Evolutionary conservation across 2,888 invertebrate species (phyloP).

Genomic region (Aphidius colemani): DNA sequence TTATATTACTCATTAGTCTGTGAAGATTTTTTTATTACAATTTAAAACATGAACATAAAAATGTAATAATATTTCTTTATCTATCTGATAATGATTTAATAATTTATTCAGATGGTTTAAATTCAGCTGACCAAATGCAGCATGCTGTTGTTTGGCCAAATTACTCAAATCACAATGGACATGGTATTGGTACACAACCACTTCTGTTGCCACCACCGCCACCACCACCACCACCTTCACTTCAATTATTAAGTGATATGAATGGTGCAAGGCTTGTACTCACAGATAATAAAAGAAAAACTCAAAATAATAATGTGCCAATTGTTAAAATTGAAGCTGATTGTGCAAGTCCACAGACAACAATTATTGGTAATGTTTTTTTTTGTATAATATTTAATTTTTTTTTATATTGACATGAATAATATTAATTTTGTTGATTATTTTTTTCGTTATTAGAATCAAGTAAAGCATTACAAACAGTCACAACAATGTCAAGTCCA

Average conservation of each 20-base stretch:
- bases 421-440: not conserved
- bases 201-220: conserved; percentile 65
- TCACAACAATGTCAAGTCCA: conserved; percentile 53
- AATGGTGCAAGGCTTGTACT: conserved; percentile 69
- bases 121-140: conserved; percentile 67
- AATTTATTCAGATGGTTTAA: not conserved
- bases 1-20: not conserved
- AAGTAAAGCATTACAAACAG: conserved; percentile 53
- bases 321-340: conserved; percentile 78
- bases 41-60: too few relatives aligned
- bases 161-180: conserved; percentile 62
- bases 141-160: conserved; percentile 79
- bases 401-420: not conserved
- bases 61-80: too few relatives aligned
- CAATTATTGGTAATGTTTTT: conserved; percentile 50
- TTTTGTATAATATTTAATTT: not conserved
- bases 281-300: conserved; percentile 64
- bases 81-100: too few relatives aligned
- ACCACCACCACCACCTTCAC: conserved; percentile 69
- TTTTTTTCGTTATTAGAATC: conserved; percentile 51
- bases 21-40: not conserved
- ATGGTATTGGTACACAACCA: conserved; percentile 59
- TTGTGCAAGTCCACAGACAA: conserved; percentile 52
- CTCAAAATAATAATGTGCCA: conserved; percentile 63
- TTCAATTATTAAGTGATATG: conserved; percentile 65